Evolutionary conservation across 23 tunicate species (phyloP), one percentile per base, ranked within the genome.

Genomic region (Trididemnum clinides): DNA sequence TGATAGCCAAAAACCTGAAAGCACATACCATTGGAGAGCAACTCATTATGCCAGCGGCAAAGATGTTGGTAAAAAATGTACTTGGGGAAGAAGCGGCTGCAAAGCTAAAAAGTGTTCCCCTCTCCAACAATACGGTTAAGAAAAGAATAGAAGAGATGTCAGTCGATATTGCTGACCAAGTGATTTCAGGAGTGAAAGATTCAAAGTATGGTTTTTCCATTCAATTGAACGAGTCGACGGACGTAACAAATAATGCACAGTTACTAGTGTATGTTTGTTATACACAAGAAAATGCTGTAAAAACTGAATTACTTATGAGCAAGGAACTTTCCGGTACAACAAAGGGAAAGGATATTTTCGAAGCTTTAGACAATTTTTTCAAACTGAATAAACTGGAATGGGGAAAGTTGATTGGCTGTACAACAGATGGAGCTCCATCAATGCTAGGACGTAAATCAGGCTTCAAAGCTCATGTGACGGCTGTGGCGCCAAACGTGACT

Each of bases 301-400:
- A 82, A 34, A 82, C 86, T 23, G 86, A 82, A 32, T 34, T 82
- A 82, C 77, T 82, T 25, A 64, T 82, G 86, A 82, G 77, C 86
- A 28, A 82, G 77, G 86, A 82, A 21, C 77, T 82, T 36, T 34
- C 70, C 86, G 36, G 86, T 54, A 79, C 84, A 79, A 79, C 84
- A 79, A 79, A 31, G 57, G 84, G 84, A 54, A 57, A 79, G 72
- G 84, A 79, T 51, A 57, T 79, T 79, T 79, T 79, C 37, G 37
- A 57, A 49, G 84, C 37, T 79, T 28, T 79, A 23, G 72, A 74
- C 71, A 57, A 85, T 86, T 79, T 86, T 83, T 86, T 86, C 63
- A 78, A 62, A 70, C 85, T 86, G n/a, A n/a, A n/a, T n/a, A 65
- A 86, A 78, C 78, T 86, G 90, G 90, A 86, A 62, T 86, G 90